Evolutionary conservation across 2,797 vertebrate genomes (phyloP).

Genomic region (Sebastes ruberrimus): DNA sequence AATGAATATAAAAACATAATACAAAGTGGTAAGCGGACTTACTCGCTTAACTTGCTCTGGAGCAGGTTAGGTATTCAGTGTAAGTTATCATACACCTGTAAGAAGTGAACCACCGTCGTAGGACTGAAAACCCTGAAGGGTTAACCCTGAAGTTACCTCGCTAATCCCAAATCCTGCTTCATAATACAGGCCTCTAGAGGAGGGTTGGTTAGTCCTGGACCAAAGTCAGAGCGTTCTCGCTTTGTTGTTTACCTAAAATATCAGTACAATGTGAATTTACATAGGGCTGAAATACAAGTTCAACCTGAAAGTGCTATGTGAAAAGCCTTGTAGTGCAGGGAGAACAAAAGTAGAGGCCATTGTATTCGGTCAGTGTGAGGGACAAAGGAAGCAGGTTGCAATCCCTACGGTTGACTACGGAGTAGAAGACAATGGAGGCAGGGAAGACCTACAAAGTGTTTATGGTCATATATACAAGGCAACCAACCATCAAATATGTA

Average conservation of each 20-base stretch:
- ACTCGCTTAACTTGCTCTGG: too few relatives aligned
- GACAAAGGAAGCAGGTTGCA: constrained; percentile 5
- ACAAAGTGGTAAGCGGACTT: too few relatives aligned
- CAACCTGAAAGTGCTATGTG: neutral
- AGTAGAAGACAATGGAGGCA: neutral
- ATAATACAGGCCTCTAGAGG: neutral
- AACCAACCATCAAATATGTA: neutral
- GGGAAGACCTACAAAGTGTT: neutral
- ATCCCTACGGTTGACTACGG: neutral
- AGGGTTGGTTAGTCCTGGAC: neutral
- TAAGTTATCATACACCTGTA: too few relatives aligned
- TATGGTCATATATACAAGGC: neutral
- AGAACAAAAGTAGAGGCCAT: neutral
- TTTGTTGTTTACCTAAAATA: neutral
- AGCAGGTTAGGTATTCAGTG: too few relatives aligned
- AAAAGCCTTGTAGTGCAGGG: neutral
- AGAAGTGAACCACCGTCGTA: too few relatives aligned
- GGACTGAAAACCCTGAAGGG: too few relatives aligned
- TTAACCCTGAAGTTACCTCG: neutral
- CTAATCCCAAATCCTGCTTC: too few relatives aligned
- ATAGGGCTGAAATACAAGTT: neutral
- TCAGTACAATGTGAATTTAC: neutral
- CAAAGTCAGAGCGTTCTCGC: neutral
- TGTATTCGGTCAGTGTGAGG: neutral
- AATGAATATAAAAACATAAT: too few relatives aligned